Conservation (phyloP, 2,888 invertebrate species). For the Mylabris sibirica region DNA sequence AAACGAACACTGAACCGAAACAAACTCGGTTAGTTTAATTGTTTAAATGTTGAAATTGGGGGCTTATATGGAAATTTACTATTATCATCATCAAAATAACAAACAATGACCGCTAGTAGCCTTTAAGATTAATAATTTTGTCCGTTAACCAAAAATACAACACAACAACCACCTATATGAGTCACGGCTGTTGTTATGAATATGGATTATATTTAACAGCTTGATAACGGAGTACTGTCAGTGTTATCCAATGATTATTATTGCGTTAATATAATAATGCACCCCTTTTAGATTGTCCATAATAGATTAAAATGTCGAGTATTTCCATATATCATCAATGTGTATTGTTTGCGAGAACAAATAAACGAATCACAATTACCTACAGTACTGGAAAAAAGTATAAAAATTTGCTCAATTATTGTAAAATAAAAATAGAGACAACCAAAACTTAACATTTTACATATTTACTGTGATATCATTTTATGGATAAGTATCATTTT, state of each 20-base stretch:
- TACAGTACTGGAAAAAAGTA: too few relatives aligned
- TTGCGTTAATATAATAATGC: slow-evolving; percentile 8
- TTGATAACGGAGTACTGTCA: slow-evolving; percentile 1
- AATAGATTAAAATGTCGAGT: neutral
- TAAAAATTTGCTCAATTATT: too few relatives aligned
- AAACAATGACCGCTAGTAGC: neutral
- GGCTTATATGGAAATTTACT: neutral
- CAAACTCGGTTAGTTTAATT: too few relatives aligned
- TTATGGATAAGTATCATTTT: too few relatives aligned
- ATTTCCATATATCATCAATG: neutral
- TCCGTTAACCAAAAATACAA: neutral
- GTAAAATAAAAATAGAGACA: too few relatives aligned
- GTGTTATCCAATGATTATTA: neutral
- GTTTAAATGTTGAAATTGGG: neutral
- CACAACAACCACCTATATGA: slow-evolving; percentile 2
- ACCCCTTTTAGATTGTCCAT: slow-evolving; percentile 1
- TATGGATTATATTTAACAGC: slow-evolving; percentile 12
- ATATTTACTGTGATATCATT: too few relatives aligned
- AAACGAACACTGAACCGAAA: too few relatives aligned
- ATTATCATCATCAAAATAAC: neutral
- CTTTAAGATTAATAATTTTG: neutral
- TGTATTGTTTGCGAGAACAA: neutral
- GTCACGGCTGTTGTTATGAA: neutral
- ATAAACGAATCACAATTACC: too few relatives aligned
- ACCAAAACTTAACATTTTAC: too few relatives aligned